Conservation (phyloP, 2,113 vertebrate species). For the Scytalopus superciliaris region DNA sequence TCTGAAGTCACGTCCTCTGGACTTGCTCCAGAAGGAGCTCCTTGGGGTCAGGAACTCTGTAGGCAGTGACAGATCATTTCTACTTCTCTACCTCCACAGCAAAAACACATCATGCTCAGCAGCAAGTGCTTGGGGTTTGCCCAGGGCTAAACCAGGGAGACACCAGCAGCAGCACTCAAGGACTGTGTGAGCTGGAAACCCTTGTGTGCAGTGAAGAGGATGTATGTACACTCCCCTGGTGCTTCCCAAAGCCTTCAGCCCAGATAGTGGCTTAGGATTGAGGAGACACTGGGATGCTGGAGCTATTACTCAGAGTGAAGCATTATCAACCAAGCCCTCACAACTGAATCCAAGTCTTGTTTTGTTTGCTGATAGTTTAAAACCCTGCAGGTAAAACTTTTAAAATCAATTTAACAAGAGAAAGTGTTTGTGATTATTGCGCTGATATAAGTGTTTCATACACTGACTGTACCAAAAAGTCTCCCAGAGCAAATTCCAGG, state of each 20-base stretch:
- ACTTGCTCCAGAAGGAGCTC: background rate
- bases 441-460: background rate
- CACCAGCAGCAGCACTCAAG: background rate
- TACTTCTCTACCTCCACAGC: background rate
- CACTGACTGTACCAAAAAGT: background rate
- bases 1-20: background rate
- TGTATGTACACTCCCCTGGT: fast-evolving
- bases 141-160: background rate
- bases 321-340: background rate
- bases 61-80: background rate
- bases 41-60: background rate
- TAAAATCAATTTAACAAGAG: background rate
- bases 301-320: background rate
- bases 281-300: background rate
- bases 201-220: background rate
- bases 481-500: background rate
- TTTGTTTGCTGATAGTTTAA: background rate
- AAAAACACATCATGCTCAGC: background rate
- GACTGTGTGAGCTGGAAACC: background rate
- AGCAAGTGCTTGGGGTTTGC: background rate
- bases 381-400: background rate
- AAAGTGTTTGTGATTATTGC: background rate
- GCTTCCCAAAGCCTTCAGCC: background rate
- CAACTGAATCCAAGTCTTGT: background rate
- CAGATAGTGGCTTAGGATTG: background rate